Evolutionary conservation across 92 coral and sea anemone genomes (phyloP).

Genomic region (Porites lobata): DNA sequence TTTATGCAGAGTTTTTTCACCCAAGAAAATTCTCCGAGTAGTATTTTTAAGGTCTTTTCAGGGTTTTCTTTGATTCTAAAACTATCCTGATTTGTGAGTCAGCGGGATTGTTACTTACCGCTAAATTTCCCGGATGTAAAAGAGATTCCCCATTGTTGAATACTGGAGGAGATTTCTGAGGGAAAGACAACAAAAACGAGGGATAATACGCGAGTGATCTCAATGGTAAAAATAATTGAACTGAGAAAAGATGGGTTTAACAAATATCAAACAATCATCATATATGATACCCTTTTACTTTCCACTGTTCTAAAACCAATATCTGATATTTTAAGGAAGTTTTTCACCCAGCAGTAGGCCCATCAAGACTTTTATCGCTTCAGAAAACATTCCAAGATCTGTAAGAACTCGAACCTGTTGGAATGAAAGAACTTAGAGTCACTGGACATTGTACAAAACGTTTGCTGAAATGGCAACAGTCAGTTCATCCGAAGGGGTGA

Average conservation of each 20-base stretch:
- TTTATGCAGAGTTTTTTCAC: too few species aligned
- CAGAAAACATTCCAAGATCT: slow-evolving; percentile 83
- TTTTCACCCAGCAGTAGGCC: slow-evolving; percentile 76
- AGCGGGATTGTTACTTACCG: slow-evolving; percentile 40
- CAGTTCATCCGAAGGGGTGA: too few species aligned
- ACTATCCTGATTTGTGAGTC: background rate
- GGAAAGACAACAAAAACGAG: background rate
- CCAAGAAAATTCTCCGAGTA: too few species aligned
- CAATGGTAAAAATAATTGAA: background rate
- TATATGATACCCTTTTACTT: slow-evolving; percentile 40
- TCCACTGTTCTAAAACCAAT: slow-evolving; percentile 59
- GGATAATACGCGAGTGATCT: background rate
- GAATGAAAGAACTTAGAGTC: background rate
- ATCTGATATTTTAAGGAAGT: slow-evolving; percentile 73
- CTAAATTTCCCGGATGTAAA: slow-evolving; percentile 43
- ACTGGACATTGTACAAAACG: background rate
- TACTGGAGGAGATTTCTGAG: slow-evolving; percentile 27
- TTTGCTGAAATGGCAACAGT: background rate
- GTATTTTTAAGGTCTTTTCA: too few species aligned
- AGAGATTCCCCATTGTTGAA: slow-evolving; percentile 56
- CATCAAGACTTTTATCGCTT: slow-evolving; percentile 59
- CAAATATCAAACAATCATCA: background rate
- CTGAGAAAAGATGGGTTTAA: background rate
- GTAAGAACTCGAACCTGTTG: slow-evolving; percentile 79
- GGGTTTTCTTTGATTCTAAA: too few species aligned